Base-by-base conservation (phyloP, 2,797 vertebrate species). In the Netta rufina region DNA sequence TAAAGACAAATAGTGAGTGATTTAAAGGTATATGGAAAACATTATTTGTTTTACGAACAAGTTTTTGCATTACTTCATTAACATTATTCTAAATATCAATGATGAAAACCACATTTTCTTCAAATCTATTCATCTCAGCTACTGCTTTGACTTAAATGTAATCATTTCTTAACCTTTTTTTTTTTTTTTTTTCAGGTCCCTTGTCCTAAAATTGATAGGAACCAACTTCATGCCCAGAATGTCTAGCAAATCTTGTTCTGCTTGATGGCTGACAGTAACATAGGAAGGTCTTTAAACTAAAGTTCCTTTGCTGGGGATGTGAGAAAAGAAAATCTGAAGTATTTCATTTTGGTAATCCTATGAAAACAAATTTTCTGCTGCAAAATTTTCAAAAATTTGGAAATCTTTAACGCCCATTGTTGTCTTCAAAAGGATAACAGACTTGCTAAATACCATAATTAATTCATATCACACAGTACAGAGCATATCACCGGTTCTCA, bases 371-470 rank as follows among this genome's bases (percentile, higher is more conserved):
- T 65, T 56, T 53, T 3, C 9, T 67, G 18, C 18, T 81, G 43
- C 6, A 81, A 75, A 81, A 61, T 65, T 22, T 70, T 3, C 8
- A 8, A 27, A 1, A 43, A 27, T 78, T 69, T 43, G 25, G 22
- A 70, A 70, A 81, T 36, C 5, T 47, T 2, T 41, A 0, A 22
- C 33, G 13, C 1, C 0, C 1, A 7, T 17, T 79, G 45, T 69
- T 28, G 17, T 43, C 10, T 51, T 75, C 27, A 17, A 51, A 79
- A 65, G 2, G 41, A 13, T 21, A 8, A 14, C 21, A 3, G 22
- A 62, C 0, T 0, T 51, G 67, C 27, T 20, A 2, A 3, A 2
- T 28, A 49, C 53, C 30, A 64, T 22, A 32, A 25, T 49, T 25
- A 49, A 49, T 25, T 49, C 25, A 2, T 28, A 49, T 57, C n/a